Percentiles rank a stretch among this genome's conserved stretches.
These are phyloP conservation scores for Salvelinus namaycush DNA, from an alignment of 2,113 vertebrate genomes.

Conservation along the genomic window DNA sequence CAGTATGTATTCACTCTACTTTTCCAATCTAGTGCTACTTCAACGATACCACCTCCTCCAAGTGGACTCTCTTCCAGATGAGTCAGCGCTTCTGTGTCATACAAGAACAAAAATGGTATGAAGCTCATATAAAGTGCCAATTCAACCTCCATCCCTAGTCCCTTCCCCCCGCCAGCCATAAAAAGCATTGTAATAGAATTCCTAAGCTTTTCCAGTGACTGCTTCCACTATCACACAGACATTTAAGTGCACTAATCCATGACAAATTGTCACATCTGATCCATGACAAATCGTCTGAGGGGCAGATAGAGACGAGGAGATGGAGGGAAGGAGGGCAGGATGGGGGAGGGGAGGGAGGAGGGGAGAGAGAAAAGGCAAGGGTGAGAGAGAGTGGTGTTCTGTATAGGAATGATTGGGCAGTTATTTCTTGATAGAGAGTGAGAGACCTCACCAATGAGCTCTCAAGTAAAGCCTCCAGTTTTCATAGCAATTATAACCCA, in stretches of 20 bases:
- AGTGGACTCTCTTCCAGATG: slow-evolving; percentile 30
- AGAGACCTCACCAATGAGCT: slow-evolving; percentile 37
- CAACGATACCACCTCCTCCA: slow-evolving; percentile 43
- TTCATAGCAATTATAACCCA: slow-evolving; percentile 62
- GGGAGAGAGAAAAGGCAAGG: slow-evolving; percentile 32
- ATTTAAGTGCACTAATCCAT: slow-evolving; percentile 92
- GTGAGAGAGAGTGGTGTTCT: slow-evolving; percentile 35
- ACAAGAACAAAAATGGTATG: slow-evolving; percentile 49
- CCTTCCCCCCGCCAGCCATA: slow-evolving; percentile 59
- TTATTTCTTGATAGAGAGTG: slow-evolving; percentile 52
- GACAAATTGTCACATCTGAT: slow-evolving; percentile 93
- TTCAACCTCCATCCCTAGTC: slow-evolving; percentile 49
- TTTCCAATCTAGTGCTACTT: slow-evolving; percentile 21
- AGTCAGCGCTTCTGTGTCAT: slow-evolving; percentile 56
- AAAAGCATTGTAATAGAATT: slow-evolving; percentile 82
- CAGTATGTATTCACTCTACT: neutral
- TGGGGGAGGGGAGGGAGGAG: slow-evolving; percentile 65
- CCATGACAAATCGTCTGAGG: slow-evolving; percentile 87
- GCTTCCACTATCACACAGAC: slow-evolving; percentile 84
- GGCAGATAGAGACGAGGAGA: slow-evolving; percentile 78
- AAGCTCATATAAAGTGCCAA: slow-evolving; percentile 49
- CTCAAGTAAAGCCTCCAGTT: slow-evolving; percentile 45
- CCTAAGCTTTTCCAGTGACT: slow-evolving; percentile 81
- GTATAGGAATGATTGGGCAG: slow-evolving; percentile 59
- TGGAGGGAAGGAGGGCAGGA: slow-evolving; percentile 50